Evolutionary conservation across 2,888 invertebrate genomes (phyloP).

Genomic region (Listrodromus nycthemerus): DNA sequence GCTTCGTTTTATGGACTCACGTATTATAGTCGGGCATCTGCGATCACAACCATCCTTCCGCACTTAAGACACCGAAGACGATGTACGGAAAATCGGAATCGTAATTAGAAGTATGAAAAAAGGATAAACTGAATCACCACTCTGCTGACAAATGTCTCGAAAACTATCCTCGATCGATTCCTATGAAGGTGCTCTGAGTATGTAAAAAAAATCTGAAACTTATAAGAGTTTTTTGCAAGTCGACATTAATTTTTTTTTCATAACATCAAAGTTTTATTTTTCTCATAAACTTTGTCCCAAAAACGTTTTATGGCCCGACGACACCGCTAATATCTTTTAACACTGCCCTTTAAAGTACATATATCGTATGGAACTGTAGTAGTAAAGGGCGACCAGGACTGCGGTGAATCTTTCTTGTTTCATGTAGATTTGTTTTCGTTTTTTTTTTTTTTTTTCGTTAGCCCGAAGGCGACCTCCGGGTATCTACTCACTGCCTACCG

Average conservation of each 20-base stretch:
- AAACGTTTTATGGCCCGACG: no score
- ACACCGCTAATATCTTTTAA: not conserved
- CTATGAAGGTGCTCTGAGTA: no score
- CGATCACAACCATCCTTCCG: conserved; percentile 58
- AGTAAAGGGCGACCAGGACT: not conserved
- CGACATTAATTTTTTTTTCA: no score
- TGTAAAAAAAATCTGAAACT: no score
- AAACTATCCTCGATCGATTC: no score
- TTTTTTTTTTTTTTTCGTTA: conserved; percentile 6
- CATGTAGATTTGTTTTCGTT: not conserved
- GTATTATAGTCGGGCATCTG: conserved; percentile 35
- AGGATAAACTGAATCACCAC: no score
- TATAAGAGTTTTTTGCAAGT: no score
- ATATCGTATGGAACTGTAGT: conserved; percentile 2
- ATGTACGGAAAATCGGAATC: conserved; percentile 71
- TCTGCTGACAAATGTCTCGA: no score
- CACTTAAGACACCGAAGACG: conserved; percentile 60
- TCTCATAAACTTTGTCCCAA: no score
- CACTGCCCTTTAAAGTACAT: not conserved
- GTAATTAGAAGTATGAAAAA: not conserved
- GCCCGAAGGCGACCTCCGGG: conserved; percentile 40
- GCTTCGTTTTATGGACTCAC: conserved; percentile 33
- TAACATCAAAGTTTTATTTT: no score
- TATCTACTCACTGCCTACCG: conserved; percentile 29
- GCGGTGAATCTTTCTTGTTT: conserved; percentile 21